These are phyloP conservation scores for Hypena proboscidalis DNA, from an alignment of 2,888 invertebrate species.

Conservation along the genomic window DNA sequence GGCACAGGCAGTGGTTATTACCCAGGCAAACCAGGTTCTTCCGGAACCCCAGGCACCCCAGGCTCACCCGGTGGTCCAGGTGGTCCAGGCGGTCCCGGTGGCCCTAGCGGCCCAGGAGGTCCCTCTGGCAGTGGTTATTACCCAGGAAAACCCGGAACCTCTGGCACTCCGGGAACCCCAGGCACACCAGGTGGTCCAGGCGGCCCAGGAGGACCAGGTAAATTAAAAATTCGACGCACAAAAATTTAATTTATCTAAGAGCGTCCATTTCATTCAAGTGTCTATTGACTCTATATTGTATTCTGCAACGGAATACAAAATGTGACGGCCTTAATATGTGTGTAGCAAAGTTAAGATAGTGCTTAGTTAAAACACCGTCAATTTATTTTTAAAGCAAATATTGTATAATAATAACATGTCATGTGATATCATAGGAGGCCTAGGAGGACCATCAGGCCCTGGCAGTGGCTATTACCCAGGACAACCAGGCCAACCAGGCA, in stretches of 20 bases:
- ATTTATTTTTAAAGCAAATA: no score
- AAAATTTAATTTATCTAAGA: no score
- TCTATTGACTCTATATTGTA: no score
- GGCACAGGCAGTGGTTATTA: constrained; percentile 35
- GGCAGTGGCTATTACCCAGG: constrained; percentile 50
- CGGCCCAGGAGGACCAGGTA: constrained; percentile 75
- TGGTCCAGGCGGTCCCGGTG: constrained; percentile 40
- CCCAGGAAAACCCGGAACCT: constrained; percentile 35
- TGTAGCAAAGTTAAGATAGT: no score
- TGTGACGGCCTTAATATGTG: no score
- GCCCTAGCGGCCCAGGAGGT: constrained; percentile 41
- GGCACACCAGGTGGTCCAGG: constrained; percentile 54
- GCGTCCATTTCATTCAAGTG: no score
- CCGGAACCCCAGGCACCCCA: constrained; percentile 47
- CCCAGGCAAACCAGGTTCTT: constrained; percentile 45
- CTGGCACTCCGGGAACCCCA: constrained; percentile 25
- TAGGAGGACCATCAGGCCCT: constrained; percentile 29
- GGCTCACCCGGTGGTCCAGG: constrained; percentile 48
- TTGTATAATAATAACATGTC: no score
- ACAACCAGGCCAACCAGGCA: constrained; percentile 34
- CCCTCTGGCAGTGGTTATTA: constrained; percentile 53
- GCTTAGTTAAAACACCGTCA: no score
- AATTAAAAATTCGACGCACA: neutral
- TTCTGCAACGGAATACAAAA: no score
- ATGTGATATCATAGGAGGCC: constrained; percentile 40